These are phyloP conservation scores for Poeciliopsis infans DNA, from an alignment of 2,797 vertebrate genomes.

Conservation along the genomic window DNA sequence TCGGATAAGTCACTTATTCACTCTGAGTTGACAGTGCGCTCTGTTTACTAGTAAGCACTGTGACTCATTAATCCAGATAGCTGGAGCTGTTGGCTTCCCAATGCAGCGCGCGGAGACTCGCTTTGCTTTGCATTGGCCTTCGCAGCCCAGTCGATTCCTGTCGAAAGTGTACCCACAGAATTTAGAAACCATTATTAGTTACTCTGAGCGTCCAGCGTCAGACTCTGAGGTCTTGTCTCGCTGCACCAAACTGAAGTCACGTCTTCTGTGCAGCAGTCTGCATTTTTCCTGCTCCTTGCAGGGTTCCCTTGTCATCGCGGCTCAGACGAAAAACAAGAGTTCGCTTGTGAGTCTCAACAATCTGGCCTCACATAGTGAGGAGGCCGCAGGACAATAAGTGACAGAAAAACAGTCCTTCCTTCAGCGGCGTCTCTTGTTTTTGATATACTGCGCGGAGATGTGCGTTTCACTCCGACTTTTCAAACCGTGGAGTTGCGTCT, in stretches of 20 bases:
- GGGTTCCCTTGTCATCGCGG: conserved; percentile 36
- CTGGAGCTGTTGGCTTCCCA: conserved; percentile 30
- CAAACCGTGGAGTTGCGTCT: conserved; percentile 8
- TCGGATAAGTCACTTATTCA: conserved; percentile 63
- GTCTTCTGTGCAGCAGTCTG: conserved; percentile 27
- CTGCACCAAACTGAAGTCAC: conserved; percentile 38
- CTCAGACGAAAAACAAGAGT: conserved; percentile 61
- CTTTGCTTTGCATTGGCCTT: background rate
- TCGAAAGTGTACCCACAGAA: background rate
- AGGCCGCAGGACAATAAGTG: conserved; percentile 53
- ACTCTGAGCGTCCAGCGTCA: conserved; percentile 1
- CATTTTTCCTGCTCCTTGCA: conserved; percentile 40
- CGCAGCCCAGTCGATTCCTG: background rate
- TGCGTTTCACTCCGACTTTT: conserved; percentile 11
- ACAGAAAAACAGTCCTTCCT: conserved; percentile 56
- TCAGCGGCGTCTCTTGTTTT: conserved; percentile 21
- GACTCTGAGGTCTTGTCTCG: conserved; percentile 13
- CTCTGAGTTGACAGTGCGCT: conserved; percentile 29
- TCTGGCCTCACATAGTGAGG: conserved; percentile 57
- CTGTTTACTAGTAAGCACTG: conserved; percentile 57
- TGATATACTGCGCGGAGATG: conserved; percentile 19
- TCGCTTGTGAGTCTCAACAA: conserved; percentile 68
- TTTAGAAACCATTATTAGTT: background rate
- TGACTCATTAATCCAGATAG: conserved; percentile 54
- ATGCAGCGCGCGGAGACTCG: background rate